Base-by-base conservation (phyloP, 2,888 invertebrate species). In the Sphaerophoria rueppellii region DNA sequence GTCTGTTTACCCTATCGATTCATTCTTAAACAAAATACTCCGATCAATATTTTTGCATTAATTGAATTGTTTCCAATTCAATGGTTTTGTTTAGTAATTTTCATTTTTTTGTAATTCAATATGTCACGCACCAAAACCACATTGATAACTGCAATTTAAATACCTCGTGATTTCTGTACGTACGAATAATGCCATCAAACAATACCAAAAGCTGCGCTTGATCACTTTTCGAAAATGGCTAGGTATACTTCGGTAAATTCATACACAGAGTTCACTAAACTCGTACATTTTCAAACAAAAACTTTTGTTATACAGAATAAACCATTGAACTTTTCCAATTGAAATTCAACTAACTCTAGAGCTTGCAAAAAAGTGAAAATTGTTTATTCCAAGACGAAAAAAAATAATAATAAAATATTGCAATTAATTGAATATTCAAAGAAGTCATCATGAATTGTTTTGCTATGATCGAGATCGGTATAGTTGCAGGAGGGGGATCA, bases 361-460 rank as follows among this genome's bases (percentile, higher is more conserved):
- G 48, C 16, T 55, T n/a, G 40, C 7, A 16, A 16, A 69, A 74
- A 80, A 74, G 79, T 80, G 73, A 74, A 74, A 80, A 69, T 37
- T 50, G 34, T 69, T 69, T 73, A 67, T 14, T 55, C n/a, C 4
- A 11, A 40, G 14, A 6, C 14, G 12, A 34, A 58, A 46, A 73
- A 67, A 73, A 79, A n/a, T n/a, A n/a, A n/a, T n/a, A 61, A 37
- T 61, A 55, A 73, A 61, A 55, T 67, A 35, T 12, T 69, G 48
- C 35, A 69, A 54, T 24, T 24, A 24, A 24, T 24, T 54, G 46
- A 63, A 48, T 71, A 70, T 70, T 76, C 76, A 67, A 40, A 72
- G 54, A 65, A 74, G 40, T 40, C 40, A 65, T 58, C 32, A 48
- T 48, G 48, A 4, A 48, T 43, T n/a, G 48, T 0, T 34, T 24